Evolutionary conservation across 2,113 vertebrate species (phyloP).

Genomic region (Semnopithecus entellus): DNA sequence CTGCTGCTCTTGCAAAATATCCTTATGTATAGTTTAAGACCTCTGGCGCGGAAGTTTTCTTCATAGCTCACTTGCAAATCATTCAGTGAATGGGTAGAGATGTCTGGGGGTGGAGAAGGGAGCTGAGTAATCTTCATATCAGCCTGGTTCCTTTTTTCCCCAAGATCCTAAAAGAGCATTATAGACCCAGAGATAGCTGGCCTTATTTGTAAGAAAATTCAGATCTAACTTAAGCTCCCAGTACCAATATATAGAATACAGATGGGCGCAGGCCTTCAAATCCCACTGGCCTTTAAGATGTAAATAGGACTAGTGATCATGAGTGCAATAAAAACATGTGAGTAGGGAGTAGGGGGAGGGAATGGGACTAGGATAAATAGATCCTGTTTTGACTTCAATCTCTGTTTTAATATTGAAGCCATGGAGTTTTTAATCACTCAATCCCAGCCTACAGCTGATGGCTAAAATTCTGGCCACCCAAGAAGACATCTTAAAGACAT

Average conservation of each 20-base stretch:
- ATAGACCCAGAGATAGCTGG: slow-evolving; percentile 67
- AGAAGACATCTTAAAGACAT: slow-evolving; percentile 52
- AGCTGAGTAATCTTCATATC: neutral
- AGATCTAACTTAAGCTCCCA: neutral
- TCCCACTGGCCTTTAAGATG: neutral
- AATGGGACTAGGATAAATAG: neutral
- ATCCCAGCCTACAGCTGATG: slow-evolving; percentile 11
- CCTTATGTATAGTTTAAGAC: slow-evolving; percentile 57
- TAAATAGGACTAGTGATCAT: neutral
- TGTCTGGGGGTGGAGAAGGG: neutral
- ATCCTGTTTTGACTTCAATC: neutral
- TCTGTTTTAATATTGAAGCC: slow-evolving; percentile 26
- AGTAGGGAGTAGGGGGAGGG: neutral
- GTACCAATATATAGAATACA: slow-evolving; percentile 7
- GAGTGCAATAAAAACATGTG: neutral
- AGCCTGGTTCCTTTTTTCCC: neutral
- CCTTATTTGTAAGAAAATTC: slow-evolving; percentile 59
- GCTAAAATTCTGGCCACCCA: slow-evolving; percentile 48
- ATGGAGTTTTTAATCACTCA: slow-evolving; percentile 39
- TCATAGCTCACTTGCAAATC: slow-evolving; percentile 77
- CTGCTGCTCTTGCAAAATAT: slow-evolving; percentile 80
- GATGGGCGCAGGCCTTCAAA: slow-evolving; percentile 60
- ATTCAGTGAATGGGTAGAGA: neutral
- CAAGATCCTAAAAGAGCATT: slow-evolving; percentile 60
- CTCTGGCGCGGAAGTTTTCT: slow-evolving; percentile 77